These are phyloP conservation scores for Scaptodrosophila lebanonensis DNA, from an alignment of 1,140 invertebrate species.

Conservation along the genomic window DNA sequence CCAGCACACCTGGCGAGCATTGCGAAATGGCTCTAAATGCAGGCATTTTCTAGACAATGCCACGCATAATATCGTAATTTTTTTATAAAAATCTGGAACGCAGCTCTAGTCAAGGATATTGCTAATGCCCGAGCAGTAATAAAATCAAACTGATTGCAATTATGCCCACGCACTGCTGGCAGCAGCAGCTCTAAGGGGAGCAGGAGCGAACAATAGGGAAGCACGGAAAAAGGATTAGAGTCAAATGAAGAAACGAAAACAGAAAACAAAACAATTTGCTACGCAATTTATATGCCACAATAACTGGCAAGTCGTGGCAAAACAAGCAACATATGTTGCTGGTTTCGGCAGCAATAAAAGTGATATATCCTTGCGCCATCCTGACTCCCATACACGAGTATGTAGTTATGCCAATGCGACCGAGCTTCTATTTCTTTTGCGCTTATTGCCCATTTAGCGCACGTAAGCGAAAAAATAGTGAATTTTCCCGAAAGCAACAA, in stretches of 20 bases:
- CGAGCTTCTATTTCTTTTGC: conserved; percentile 45
- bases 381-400: conserved; percentile 52
- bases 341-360: conserved; percentile 60
- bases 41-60: too few relatives aligned
- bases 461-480: conserved; percentile 64
- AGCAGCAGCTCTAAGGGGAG: too few relatives aligned
- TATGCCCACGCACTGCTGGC: conserved; percentile 10
- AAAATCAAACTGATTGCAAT: conserved; percentile 60
- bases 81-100: too few relatives aligned
- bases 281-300: conserved; percentile 61
- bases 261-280: conserved; percentile 58
- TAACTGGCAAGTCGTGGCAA: conserved; percentile 13
- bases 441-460: conserved; percentile 73
- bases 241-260: neutral
- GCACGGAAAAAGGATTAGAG: conserved; percentile 55
- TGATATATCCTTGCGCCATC: conserved; percentile 66
- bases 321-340: conserved; percentile 42
- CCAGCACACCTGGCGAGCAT: conserved; percentile 23
- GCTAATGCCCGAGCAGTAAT: conserved; percentile 33
- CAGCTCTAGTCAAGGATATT: too few relatives aligned
- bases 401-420: conserved; percentile 40
- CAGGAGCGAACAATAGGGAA: too few relatives aligned
- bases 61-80: too few relatives aligned
- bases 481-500: conserved; percentile 62
- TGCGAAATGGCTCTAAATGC: too few relatives aligned